phyloP scores from a whole-genome alignment of 2,888 invertebrate species.

The Platynereis dumerilii region DNA sequence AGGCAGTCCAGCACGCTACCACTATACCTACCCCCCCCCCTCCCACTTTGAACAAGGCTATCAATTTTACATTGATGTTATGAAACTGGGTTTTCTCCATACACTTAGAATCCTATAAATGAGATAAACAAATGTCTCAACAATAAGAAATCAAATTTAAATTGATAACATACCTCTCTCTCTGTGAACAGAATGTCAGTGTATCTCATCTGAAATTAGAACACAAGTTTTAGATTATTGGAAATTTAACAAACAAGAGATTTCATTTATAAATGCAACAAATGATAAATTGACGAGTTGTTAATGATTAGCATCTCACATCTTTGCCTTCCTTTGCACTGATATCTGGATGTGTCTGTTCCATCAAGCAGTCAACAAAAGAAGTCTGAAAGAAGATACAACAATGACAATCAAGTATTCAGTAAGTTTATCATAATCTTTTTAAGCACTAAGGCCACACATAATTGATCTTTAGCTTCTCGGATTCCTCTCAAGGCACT shows the following conservation, averaged over 20 bases:
- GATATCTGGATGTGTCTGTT: conserved; percentile 96
- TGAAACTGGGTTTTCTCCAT: too few relatives aligned
- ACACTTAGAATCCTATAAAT: too few relatives aligned
- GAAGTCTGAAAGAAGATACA: conserved; percentile 74
- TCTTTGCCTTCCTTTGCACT: conserved; percentile 65
- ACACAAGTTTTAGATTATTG: not conserved
- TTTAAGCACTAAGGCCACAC: not conserved
- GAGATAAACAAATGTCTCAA: not conserved
- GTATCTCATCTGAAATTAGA: conserved; percentile 72
- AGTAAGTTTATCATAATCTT: not conserved
- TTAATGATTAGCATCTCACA: conserved; percentile 49
- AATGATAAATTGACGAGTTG: too few relatives aligned
- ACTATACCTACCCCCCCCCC: too few relatives aligned
- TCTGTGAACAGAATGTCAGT: conserved; percentile 97
- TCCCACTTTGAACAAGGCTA: too few relatives aligned
- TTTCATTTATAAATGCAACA: too few relatives aligned
- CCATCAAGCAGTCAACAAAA: conserved; percentile 93
- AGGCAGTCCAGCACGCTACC: too few relatives aligned
- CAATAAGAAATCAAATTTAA: not conserved
- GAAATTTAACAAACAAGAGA: not conserved
- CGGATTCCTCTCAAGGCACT: too few relatives aligned
- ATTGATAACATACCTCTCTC: conserved; percentile 66
- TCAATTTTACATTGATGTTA: too few relatives aligned
- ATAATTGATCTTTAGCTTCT: too few relatives aligned
- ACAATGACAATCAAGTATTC: too few relatives aligned